Base-by-base conservation (phyloP, 2,797 vertebrate genomes). In the Fringilla coelebs region DNA sequence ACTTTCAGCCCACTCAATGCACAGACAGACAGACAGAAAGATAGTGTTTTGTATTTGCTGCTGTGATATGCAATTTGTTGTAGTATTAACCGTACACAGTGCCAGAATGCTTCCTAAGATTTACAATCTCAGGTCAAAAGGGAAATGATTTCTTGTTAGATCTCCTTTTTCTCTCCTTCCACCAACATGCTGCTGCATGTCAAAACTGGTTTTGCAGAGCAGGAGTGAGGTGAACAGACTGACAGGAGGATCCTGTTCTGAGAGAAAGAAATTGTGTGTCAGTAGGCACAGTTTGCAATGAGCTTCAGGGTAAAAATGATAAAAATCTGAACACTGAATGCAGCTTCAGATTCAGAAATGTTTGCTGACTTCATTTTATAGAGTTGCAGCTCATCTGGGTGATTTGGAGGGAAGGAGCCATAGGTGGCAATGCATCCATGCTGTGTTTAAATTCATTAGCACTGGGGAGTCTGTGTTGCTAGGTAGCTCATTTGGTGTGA, bases 51-150 rank as follows among this genome's bases (percentile, higher is more conserved):
- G 68, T 93, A 91, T 87, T 93, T 89, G 88, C 91, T 92, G 87
- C 94, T 96, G 96, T 91, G 96, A 94, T 90, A 61, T 66, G 88
- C 77, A 97, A 80, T 97, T 98, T 97, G 74, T 91, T 97, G 83
- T 96, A 75, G 76, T 74, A 94, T 96, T 96, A 96, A 88, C 92
- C 75, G 96, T 95, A 86, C 77, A 71, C 75, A 75, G 83, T 94
- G 92, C 75, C 71, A 93, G 88, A 90, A 94, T 66, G 73, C 2
- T 96, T 73, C 84, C 43, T 36, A 78, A 93, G 62, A 93, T 96
- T 97, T 96, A 96, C 88, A 95, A 5, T 94, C 85, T 86, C 67
- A 66, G 74, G 87, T 93, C 89, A 82, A 77, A 95, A 90, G 55
- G 67, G 72, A 93, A 94, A 81, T 73, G 29, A 65, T 94, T 94